Conservation (phyloP, 2,797 vertebrate genomes). For the Malacoctenus gilli region DNA sequence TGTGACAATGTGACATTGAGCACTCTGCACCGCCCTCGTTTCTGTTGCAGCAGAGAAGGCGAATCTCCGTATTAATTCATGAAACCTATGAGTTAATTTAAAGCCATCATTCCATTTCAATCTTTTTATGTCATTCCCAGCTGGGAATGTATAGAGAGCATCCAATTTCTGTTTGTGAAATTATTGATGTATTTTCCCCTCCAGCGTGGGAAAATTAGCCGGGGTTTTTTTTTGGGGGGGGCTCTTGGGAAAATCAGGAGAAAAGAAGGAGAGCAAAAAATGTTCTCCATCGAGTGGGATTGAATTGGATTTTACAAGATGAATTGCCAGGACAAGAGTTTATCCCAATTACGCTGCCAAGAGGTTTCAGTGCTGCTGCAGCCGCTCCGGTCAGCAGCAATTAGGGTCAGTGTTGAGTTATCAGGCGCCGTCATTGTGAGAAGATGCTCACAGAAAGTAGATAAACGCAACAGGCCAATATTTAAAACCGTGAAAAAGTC, state of each 20-base stretch:
- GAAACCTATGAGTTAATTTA: conserved; percentile 25
- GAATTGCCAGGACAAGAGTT: conserved; percentile 76
- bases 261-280: conserved; percentile 61
- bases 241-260: conserved; percentile 56
- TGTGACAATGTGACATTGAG: conserved; percentile 17
- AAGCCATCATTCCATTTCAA: conserved; percentile 41
- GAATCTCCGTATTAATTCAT: conserved; percentile 12
- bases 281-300: conserved; percentile 76
- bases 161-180: conserved; percentile 62
- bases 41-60: conserved; percentile 28
- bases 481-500: conserved; percentile 49
- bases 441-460: conserved; percentile 63
- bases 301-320: conserved; percentile 81
- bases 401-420: conserved; percentile 69
- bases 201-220: conserved; percentile 68
- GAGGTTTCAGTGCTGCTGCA: conserved; percentile 63
- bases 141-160: conserved; percentile 32
- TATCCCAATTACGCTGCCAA: conserved; percentile 75
- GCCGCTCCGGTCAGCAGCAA: conserved; percentile 71
- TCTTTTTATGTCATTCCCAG: conserved; percentile 42
- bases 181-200: conserved; percentile 67
- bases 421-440: conserved; percentile 56
- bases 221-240: too few relatives aligned
- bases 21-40: not conserved
- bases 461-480: conserved; percentile 47